phyloP scores from a whole-genome alignment of 2,113 vertebrate genomes.

The Heterotis niloticus region DNA sequence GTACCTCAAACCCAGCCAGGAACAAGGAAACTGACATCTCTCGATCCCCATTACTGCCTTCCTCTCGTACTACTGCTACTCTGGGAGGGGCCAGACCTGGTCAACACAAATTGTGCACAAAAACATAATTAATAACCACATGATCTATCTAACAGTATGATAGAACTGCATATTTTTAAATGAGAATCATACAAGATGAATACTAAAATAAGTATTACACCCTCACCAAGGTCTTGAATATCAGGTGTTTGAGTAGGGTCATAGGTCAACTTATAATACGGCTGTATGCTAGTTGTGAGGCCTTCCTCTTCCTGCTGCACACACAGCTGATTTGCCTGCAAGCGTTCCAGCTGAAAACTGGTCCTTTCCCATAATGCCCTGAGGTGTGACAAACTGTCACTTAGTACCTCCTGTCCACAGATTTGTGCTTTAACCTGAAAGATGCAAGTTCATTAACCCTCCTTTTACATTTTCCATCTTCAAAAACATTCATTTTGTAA shows the following conservation, averaged over 20 bases:
- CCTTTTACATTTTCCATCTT: too few relatives aligned
- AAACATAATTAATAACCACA: background rate
- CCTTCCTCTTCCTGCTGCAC: constrained; percentile 74
- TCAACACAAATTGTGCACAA: background rate
- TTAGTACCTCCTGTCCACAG: constrained; percentile 63
- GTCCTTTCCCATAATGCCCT: constrained; percentile 83
- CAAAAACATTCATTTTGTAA: background rate
- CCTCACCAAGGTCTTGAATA: constrained; percentile 59
- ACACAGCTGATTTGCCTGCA: constrained; percentile 71
- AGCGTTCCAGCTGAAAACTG: constrained; percentile 79
- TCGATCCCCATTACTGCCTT: constrained; percentile 90
- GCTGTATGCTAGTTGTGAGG: constrained; percentile 65
- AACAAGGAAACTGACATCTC: constrained; percentile 80
- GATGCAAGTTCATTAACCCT: background rate
- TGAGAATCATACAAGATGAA: background rate
- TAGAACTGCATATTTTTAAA: background rate
- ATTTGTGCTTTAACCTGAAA: constrained; percentile 68
- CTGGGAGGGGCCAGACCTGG: constrained; percentile 59
- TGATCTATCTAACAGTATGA: background rate
- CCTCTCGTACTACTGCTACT: constrained; percentile 79
- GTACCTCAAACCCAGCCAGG: constrained; percentile 85
- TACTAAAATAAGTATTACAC: background rate
- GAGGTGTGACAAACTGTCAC: constrained; percentile 63
- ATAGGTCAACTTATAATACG: constrained; percentile 69
- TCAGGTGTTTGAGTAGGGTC: constrained; percentile 56